These are phyloP conservation scores for Thera britannica DNA, from an alignment of 2,888 invertebrate genomes.

Conservation along the genomic window DNA sequence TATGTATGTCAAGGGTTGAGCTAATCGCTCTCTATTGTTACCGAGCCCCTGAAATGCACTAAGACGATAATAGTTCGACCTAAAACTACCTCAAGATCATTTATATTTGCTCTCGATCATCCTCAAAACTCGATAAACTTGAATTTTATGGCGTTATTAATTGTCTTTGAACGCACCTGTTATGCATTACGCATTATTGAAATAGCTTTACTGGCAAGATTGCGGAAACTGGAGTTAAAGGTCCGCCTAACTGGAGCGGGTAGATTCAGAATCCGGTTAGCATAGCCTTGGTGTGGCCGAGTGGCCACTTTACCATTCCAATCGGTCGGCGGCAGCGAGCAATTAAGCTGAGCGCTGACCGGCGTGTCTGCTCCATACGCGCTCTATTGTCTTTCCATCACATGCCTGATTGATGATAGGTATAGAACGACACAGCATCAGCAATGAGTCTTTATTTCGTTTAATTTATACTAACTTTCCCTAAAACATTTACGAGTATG, in stretches of 20 bases:
- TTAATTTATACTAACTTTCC: not conserved
- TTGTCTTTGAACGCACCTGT: constrained; percentile 13
- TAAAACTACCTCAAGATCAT: constrained; percentile 42
- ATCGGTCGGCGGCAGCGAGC: constrained; percentile 63
- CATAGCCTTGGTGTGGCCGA: constrained; percentile 78
- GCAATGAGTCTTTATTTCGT: not conserved
- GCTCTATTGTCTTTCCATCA: constrained; percentile 42
- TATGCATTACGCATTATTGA: constrained; percentile 38
- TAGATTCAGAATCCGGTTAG: constrained; percentile 80
- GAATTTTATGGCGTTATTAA: constrained; percentile 5
- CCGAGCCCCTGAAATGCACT: constrained; percentile 70
- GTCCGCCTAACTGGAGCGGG: constrained; percentile 80
- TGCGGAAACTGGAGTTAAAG: constrained; percentile 78
- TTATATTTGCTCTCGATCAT: constrained; percentile 14
- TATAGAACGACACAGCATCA: not conserved
- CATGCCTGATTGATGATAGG: constrained; percentile 41
- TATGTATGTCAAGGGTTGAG: constrained; percentile 81
- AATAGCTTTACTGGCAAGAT: constrained; percentile 49
- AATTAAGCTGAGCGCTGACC: constrained; percentile 72
- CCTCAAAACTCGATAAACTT: constrained; percentile 7
- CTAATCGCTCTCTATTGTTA: constrained; percentile 77
- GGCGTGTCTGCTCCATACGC: constrained; percentile 49
- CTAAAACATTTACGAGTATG: not conserved
- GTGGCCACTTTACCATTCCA: constrained; percentile 82
- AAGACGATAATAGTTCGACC: constrained; percentile 49